Base-by-base conservation (phyloP, 2,797 vertebrate species). In the Catharus ustulatus region DNA sequence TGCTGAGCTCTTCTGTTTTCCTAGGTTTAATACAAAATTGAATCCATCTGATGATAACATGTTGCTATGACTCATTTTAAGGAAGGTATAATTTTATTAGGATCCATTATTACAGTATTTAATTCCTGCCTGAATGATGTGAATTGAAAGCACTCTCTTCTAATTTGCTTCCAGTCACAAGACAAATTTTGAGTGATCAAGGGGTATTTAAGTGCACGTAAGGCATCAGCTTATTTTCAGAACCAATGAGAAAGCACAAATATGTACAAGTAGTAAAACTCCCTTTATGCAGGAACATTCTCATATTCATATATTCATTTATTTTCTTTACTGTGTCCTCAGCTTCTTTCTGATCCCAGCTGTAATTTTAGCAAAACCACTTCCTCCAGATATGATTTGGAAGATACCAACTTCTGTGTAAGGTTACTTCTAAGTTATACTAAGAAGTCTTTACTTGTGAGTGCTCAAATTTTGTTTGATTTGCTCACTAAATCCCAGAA, bases 11-110 rank as follows among this genome's bases (percentile, higher is more conserved):
- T 84, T 52, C 34, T 77, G 15, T 21, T 77, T 80, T 93, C 61
- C 71, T 81, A 24, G 18, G 8, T 82, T 79, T 51, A 77, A 71
- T 64, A 63, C 19, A 67, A 83, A 83, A 71, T 62, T 36, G 27
- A 69, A 84, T 55, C 40, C 16, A 13, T 49, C 38, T 80, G 58
- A 62, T 49, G 32, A 45, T 36, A 80, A 22, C 4, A 8, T 32
- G n/a, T 61, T 90, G 32, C 51, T 54, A 32, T 79, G 93, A 88
- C 42, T 87, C 23, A 64, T 94, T 96, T 90, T 91, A 74, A 90
- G 54, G 45, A 72, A 81, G 30, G 18, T 49, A 58, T 83, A 63
- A 76, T 85, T 91, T 92, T 88, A 42, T 93, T 88, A 88, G 64
- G 46, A 36, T 52, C 90, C 30, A 23, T 90, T 94, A 88, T 88